Evolutionary conservation across 2,888 invertebrate species (phyloP).

Genomic region (Clanis bilineata): DNA sequence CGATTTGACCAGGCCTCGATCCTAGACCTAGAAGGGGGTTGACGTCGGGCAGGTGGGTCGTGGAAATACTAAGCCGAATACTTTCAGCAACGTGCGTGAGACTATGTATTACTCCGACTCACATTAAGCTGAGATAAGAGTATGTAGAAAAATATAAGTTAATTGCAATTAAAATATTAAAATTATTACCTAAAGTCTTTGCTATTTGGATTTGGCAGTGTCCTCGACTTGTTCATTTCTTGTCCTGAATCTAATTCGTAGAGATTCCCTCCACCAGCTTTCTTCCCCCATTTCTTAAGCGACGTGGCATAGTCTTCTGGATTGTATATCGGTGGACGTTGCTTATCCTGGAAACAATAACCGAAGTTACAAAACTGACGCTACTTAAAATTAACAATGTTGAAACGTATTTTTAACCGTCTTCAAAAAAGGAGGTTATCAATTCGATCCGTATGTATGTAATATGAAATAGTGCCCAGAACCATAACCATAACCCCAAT

Average conservation of each 20-base stretch:
- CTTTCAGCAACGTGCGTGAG: too few relatives aligned
- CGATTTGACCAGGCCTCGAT: too few relatives aligned
- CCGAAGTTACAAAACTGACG: background rate
- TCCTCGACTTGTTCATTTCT: slow-evolving; percentile 63
- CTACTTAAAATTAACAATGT: background rate
- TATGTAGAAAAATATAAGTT: too few relatives aligned
- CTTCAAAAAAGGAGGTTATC: background rate
- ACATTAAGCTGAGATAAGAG: too few relatives aligned
- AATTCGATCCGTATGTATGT: too few relatives aligned
- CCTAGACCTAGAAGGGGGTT: too few relatives aligned
- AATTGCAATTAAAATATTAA: background rate
- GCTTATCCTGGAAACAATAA: slow-evolving; percentile 84
- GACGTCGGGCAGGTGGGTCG: too few relatives aligned
- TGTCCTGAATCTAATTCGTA: slow-evolving; percentile 63
- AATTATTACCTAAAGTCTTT: slow-evolving; percentile 70
- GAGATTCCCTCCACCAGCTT: slow-evolving; percentile 72
- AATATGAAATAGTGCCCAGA: too few relatives aligned
- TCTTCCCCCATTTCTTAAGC: slow-evolving; percentile 90
- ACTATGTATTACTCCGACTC: too few relatives aligned
- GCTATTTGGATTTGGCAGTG: slow-evolving; percentile 64
- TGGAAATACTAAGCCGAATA: too few relatives aligned
- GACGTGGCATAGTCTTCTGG: slow-evolving; percentile 93
- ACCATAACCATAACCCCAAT: too few relatives aligned
- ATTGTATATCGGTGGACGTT: slow-evolving; percentile 94
- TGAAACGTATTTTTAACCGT: background rate